Conservation (phyloP, 2,797 vertebrate genomes). For the Phoxinus dragarum region DNA sequence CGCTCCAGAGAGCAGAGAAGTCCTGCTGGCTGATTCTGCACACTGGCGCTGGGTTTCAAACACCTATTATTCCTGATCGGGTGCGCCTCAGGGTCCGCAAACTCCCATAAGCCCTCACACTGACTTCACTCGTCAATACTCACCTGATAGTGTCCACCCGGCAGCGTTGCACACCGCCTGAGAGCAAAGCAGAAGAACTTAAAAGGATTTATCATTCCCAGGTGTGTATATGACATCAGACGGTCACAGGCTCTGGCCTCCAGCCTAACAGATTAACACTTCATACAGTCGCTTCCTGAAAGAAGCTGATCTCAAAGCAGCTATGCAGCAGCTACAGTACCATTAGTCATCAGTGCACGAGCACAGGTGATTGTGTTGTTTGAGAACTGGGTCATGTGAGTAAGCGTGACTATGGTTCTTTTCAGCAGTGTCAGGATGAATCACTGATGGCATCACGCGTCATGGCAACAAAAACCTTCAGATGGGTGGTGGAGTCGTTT, state of each 20-base stretch:
- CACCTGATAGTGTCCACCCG: conserved; percentile 31
- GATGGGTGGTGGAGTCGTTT: conserved; percentile 30
- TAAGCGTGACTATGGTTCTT: conserved; percentile 27
- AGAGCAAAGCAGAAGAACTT: conserved; percentile 12
- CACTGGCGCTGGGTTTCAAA: conserved; percentile 29
- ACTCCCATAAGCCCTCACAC: conserved; percentile 31
- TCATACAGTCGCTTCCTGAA: conserved; percentile 13
- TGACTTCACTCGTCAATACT: conserved; percentile 37
- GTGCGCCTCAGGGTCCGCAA: conserved; percentile 14
- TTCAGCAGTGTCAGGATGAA: conserved; percentile 37
- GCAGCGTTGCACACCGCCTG: conserved; percentile 1
- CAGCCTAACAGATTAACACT: conserved; percentile 26
- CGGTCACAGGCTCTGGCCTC: neutral
- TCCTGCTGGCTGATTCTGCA: conserved; percentile 21
- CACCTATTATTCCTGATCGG: conserved; percentile 41
- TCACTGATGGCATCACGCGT: neutral
- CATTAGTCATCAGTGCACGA: conserved; percentile 22
- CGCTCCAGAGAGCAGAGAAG: conserved; percentile 5
- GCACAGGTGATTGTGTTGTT: conserved; percentile 18
- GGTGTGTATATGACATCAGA: conserved; percentile 6
- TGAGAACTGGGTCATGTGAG: conserved; percentile 2
- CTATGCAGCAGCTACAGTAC: neutral
- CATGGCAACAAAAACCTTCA: conserved; percentile 20
- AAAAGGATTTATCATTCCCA: conserved; percentile 26
- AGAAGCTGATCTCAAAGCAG: conserved; percentile 12